Conservation (phyloP, 2,113 vertebrate species). For the Phylloscopus trochilus region DNA sequence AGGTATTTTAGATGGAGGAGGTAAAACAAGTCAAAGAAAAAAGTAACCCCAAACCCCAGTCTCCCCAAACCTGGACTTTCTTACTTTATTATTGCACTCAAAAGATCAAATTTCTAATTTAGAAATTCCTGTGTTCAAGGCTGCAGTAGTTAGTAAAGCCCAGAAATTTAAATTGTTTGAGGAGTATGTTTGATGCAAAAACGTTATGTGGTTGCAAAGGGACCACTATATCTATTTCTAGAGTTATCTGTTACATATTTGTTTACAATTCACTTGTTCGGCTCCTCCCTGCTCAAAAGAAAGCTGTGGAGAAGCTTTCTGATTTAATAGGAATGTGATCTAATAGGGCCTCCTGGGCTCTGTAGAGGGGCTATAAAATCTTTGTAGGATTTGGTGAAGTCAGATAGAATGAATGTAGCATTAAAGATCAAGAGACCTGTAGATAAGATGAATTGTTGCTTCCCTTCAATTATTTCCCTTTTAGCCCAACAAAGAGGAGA, state of each 20-base stretch:
- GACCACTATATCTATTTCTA: neutral
- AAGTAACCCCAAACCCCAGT: neutral
- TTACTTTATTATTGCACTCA: neutral
- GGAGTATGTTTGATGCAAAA: neutral
- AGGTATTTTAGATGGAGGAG: constrained; percentile 19
- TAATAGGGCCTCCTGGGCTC: neutral
- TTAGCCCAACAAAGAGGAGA: neutral
- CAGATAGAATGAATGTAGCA: neutral
- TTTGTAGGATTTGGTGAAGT: neutral
- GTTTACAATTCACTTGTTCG: neutral
- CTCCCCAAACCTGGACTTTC: neutral
- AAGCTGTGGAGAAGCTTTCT: neutral
- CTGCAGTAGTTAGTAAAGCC: neutral
- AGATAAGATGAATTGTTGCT: neutral
- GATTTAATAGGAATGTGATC: neutral
- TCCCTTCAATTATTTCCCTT: neutral
- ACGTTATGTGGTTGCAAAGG: neutral
- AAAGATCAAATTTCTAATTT: neutral
- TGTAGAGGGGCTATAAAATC: neutral
- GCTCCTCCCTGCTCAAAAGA: neutral
- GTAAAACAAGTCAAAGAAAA: constrained; percentile 8
- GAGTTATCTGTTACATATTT: neutral
- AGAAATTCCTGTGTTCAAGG: neutral
- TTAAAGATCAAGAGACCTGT: neutral
- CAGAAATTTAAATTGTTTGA: neutral